These are phyloP conservation scores for Ceuthmochares aereus DNA, from an alignment of 2,113 vertebrate species.

Conservation along the genomic window DNA sequence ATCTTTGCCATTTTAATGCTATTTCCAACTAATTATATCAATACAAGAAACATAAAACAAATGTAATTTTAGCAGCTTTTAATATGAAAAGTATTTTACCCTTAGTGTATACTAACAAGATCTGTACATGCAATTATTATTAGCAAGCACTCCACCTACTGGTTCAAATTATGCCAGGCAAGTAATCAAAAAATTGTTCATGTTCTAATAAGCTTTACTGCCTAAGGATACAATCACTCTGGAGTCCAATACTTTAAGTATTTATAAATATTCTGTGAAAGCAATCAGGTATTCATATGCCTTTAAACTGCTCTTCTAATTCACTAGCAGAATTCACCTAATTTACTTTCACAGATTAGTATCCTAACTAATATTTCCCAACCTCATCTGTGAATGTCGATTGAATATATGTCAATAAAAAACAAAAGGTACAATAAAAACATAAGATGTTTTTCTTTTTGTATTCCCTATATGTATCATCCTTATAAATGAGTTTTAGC, in stretches of 20 bases:
- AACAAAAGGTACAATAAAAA: background rate
- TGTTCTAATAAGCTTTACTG: slow-evolving; percentile 3
- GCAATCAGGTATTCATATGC: background rate
- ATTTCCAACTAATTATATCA: slow-evolving; percentile 75
- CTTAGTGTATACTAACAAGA: slow-evolving; percentile 70
- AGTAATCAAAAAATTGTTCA: slow-evolving; percentile 32
- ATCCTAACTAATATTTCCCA: slow-evolving; percentile 5
- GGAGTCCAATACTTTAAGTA: background rate
- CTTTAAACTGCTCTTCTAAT: background rate
- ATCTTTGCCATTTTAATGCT: slow-evolving; percentile 67
- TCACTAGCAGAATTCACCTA: background rate
- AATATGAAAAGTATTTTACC: slow-evolving; percentile 75
- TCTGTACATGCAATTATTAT: slow-evolving; percentile 77
- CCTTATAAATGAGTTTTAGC: background rate
- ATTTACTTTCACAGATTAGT: slow-evolving; percentile 18
- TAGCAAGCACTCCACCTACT: slow-evolving; percentile 91
- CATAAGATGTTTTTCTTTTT: background rate
- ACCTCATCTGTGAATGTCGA: background rate
- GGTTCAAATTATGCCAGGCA: slow-evolving; percentile 75
- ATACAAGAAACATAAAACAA: slow-evolving; percentile 75
- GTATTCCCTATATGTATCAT: background rate
- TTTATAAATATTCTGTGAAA: slow-evolving; percentile 6
- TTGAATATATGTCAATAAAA: slow-evolving; percentile 16
- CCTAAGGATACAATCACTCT: background rate
- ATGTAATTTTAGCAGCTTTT: slow-evolving; percentile 79